A percentile compares a stretch with the other conserved stretches of the same genome.
These are phyloP conservation scores for Morphnarchus princeps DNA, from an alignment of 2,113 vertebrate genomes.

Conservation along the genomic window DNA sequence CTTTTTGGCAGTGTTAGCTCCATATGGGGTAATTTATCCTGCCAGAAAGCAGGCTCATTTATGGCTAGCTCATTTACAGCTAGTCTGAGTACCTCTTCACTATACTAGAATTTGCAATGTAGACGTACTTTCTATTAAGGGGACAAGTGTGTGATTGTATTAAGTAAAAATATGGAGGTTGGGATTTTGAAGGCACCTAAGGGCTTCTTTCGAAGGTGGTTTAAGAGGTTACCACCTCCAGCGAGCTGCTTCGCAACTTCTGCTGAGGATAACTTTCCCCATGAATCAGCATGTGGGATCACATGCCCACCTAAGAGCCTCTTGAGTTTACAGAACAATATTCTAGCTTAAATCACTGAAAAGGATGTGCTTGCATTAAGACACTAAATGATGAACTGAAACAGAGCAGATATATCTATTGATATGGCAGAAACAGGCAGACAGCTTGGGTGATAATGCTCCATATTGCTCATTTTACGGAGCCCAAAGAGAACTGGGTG, in stretches of 20 bases:
- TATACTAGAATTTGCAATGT: neutral
- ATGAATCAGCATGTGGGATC: neutral
- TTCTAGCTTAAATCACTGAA: neutral
- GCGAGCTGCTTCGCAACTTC: neutral
- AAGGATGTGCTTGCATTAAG: neutral
- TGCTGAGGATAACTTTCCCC: neutral
- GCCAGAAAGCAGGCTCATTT: neutral
- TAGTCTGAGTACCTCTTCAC: neutral
- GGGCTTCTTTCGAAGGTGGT: neutral
- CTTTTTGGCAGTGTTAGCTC: slow-evolving; percentile 22
- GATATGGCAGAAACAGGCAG: neutral
- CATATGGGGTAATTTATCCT: slow-evolving; percentile 6
- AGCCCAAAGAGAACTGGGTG: neutral
- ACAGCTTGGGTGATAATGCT: neutral
- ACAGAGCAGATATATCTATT: neutral
- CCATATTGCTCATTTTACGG: neutral
- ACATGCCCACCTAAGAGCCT: neutral
- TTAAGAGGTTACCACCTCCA: neutral
- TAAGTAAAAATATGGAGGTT: neutral
- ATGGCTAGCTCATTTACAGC: slow-evolving; percentile 22
- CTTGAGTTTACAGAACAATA: neutral
- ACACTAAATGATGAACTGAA: neutral
- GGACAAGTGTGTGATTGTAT: neutral
- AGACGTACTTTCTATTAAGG: neutral
- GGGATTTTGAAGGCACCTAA: neutral